Conservation (phyloP, 2,113 vertebrate species). For the Carassius gibelio region DNA sequence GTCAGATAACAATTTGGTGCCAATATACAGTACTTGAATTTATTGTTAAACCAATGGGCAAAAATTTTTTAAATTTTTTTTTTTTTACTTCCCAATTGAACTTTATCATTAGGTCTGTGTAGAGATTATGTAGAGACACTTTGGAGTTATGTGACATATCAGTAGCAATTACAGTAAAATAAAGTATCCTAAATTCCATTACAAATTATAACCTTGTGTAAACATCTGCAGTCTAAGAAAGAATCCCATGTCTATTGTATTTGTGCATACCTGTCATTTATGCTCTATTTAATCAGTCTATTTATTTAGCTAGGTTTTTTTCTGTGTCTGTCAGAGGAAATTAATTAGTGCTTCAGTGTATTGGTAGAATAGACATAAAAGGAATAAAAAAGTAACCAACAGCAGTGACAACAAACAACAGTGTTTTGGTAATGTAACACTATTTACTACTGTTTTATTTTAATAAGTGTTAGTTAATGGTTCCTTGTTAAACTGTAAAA, state of each 20-base stretch:
- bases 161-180: slow-evolving; percentile 1
- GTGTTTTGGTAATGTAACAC: slow-evolving; percentile 36
- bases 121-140: not conserved
- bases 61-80: too few species aligned
- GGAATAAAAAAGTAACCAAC: not conserved
- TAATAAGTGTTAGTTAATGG: slow-evolving; percentile 43
- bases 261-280: slow-evolving; percentile 5
- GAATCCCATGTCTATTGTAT: not conserved
- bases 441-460: slow-evolving; percentile 40
- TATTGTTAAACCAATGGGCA: not conserved
- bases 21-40: not conserved
- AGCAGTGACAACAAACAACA: slow-evolving; percentile 34
- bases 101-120: not conserved
- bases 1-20: not conserved
- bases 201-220: not conserved
- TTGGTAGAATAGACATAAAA: not conserved
- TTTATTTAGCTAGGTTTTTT: slow-evolving; percentile 31
- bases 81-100: not conserved
- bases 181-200: not conserved
- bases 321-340: slow-evolving; percentile 35
- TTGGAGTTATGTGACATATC: not conserved
- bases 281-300: not conserved
- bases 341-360: slow-evolving; percentile 10
- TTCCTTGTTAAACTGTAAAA: slow-evolving; percentile 41
- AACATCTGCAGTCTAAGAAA: not conserved